Conservation (phyloP, 2,113 vertebrate genomes). For the Strix uralensis region DNA sequence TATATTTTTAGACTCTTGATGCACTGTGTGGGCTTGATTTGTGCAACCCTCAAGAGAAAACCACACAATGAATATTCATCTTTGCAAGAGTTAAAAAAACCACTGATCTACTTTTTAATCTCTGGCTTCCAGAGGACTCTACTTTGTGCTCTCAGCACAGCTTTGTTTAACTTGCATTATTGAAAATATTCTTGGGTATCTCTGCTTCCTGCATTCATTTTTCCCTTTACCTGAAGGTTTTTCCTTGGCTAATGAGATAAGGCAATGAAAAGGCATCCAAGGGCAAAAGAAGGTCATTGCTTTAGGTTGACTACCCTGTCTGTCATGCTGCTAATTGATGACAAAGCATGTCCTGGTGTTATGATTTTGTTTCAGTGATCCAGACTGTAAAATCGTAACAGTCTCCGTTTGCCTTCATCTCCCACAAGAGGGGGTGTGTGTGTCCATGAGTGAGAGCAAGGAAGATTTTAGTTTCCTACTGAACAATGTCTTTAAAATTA, state of each 20-base stretch:
- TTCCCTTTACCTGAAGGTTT: background rate
- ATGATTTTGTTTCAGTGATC: background rate
- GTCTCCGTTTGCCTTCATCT: background rate
- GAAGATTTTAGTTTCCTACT: background rate
- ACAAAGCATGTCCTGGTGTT: background rate
- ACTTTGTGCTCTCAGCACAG: background rate
- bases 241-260: background rate
- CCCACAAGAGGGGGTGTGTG: slow-evolving; percentile 35
- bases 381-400: background rate
- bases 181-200: background rate
- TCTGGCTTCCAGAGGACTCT: background rate
- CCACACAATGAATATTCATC: background rate
- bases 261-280: background rate
- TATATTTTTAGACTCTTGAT: background rate
- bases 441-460: background rate
- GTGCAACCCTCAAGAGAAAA: background rate
- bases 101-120: background rate
- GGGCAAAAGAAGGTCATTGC: background rate
- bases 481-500: background rate
- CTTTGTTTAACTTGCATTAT: background rate
- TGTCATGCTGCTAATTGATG: background rate
- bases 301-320: background rate
- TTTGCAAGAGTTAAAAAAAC: background rate
- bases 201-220: background rate
- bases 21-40: background rate